A percentile compares a stretch with the other conserved stretches of the same genome.
These are phyloP conservation scores for Semnopithecus entellus DNA, from an alignment of 2,113 vertebrate genomes.

Conservation along the genomic window DNA sequence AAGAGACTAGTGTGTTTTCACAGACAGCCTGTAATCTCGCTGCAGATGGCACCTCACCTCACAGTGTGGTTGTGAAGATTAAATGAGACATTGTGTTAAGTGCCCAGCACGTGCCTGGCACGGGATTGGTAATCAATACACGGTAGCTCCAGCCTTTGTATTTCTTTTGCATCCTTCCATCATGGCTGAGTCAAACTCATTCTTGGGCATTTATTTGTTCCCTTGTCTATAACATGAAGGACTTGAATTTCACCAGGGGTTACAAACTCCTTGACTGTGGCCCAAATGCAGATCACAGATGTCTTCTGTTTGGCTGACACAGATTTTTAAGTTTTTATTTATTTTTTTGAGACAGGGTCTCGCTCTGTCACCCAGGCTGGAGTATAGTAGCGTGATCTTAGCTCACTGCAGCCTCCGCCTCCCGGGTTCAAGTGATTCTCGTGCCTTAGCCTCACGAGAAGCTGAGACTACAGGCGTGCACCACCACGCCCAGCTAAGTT, in stretches of 20 bases:
- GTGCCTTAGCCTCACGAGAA: too few relatives aligned
- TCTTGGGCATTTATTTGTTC: neutral
- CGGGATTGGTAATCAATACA: neutral
- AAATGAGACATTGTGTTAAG: neutral
- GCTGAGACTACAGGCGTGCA: too few relatives aligned
- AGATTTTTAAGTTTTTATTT: neutral
- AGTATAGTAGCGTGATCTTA: too few relatives aligned
- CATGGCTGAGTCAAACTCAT: neutral
- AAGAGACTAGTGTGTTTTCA: neutral
- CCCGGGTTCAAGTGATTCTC: too few relatives aligned
- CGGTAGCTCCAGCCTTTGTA: neutral
- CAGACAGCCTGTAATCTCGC: neutral
- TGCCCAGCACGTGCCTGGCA: neutral
- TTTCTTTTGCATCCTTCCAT: neutral
- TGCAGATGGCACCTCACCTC: neutral
- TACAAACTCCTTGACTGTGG: neutral
- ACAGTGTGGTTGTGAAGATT: neutral
- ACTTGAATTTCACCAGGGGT: neutral
- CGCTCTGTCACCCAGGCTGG: too few relatives aligned
- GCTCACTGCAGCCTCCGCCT: too few relatives aligned
- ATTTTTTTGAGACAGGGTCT: too few relatives aligned
- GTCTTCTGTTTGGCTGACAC: conserved; percentile 1
- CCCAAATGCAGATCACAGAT: neutral
- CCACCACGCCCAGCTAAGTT: too few relatives aligned
- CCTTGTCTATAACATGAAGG: neutral